phyloP scores from a whole-genome alignment of 2,113 vertebrate species.

The Ranitomeya variabilis region DNA sequence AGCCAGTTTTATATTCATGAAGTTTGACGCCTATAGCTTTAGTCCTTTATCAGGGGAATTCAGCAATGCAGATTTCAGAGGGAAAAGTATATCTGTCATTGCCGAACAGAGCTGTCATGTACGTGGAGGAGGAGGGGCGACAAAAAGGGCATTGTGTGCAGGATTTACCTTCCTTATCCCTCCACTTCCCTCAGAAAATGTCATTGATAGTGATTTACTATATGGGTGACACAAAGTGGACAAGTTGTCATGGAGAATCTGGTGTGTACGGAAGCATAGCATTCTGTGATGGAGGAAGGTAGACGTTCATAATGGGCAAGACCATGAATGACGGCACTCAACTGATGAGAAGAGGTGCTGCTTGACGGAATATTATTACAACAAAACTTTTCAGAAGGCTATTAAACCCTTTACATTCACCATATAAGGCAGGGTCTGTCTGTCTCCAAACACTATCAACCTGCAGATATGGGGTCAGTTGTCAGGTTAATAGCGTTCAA shows the following conservation, averaged over 20 bases:
- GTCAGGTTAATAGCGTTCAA: no score
- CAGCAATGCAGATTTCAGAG: slow-evolving; percentile 17
- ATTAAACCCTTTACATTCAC: no score
- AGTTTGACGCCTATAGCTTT: not conserved
- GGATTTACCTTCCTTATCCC: not conserved
- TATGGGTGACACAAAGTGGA: not conserved
- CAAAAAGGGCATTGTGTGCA: not conserved
- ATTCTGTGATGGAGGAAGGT: not conserved
- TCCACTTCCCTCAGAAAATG: not conserved
- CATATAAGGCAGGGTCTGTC: no score
- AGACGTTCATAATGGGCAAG: not conserved
- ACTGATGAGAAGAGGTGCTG: no score
- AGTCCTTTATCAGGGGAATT: slow-evolving; percentile 30
- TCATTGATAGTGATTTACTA: not conserved
- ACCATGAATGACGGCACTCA: no score
- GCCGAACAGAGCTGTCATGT: not conserved
- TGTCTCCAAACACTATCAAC: no score
- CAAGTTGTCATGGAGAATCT: not conserved
- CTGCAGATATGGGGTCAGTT: no score
- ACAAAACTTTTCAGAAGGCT: no score
- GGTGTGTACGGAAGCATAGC: not conserved
- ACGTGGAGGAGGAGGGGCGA: not conserved
- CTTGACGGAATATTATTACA: no score
- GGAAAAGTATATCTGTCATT: not conserved
- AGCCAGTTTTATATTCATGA: slow-evolving; percentile 20